Evolutionary conservation across 2,888 invertebrate species (phyloP).

Genomic region (Heterodera filipjevi): DNA sequence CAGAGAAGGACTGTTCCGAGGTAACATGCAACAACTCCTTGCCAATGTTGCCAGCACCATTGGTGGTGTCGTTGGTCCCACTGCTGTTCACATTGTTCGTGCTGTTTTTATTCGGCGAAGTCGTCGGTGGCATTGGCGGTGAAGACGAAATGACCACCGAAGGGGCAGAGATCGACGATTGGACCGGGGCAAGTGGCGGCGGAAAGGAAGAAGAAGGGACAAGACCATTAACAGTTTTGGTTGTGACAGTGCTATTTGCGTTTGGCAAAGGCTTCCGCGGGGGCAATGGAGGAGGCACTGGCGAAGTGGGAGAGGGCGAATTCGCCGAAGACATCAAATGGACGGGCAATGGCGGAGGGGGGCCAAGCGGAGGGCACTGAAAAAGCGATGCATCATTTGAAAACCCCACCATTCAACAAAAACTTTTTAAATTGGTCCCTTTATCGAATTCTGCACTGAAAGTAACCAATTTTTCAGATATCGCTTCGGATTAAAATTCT

Average conservation of each 20-base stretch:
- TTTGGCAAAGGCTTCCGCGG: slow-evolving; percentile 25
- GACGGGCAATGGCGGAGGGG: slow-evolving; percentile 39
- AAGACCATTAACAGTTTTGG: no score
- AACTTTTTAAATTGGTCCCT: background rate
- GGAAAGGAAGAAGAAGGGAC: no score
- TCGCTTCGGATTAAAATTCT: no score
- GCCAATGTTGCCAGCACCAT: background rate
- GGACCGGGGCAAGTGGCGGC: background rate
- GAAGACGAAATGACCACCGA: background rate
- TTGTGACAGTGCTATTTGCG: no score
- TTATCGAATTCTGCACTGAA: no score
- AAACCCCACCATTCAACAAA: background rate
- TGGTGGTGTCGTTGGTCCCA: no score
- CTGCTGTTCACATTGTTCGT: background rate
- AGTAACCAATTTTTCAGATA: no score
- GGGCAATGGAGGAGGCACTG: slow-evolving; percentile 44
- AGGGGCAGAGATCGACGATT: background rate
- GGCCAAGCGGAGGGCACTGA: slow-evolving; percentile 29
- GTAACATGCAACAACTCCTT: background rate
- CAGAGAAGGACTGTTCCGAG: background rate
- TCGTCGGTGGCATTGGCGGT: background rate
- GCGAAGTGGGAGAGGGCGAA: slow-evolving; percentile 29
- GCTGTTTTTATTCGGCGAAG: slow-evolving; percentile 19
- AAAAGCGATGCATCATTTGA: background rate
- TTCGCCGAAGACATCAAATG: slow-evolving; percentile 16